Conservation (phyloP, 2,797 vertebrate species). For the Acanthornis magna region DNA sequence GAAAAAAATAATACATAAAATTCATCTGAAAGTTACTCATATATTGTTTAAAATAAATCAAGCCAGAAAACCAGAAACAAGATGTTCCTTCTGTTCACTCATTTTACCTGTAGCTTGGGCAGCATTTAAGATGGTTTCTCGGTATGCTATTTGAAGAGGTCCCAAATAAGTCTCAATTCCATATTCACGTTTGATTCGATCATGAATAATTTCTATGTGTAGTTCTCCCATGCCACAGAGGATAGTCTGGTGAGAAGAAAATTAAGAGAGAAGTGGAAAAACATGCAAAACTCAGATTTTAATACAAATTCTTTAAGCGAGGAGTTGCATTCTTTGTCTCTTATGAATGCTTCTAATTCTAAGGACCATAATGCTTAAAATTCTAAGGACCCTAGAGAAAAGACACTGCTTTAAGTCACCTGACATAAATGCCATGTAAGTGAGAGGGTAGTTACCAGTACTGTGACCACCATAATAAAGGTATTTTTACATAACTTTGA, state of each 20-base stretch:
- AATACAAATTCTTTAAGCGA: neutral
- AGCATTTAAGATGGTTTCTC: constrained; percentile 86
- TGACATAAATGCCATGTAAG: neutral
- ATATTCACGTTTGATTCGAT: constrained; percentile 92
- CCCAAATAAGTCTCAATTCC: constrained; percentile 91
- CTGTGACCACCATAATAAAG: neutral
- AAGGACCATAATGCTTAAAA: neutral
- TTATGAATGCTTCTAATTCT: neutral
- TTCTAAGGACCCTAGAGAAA: neutral
- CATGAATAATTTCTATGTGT: constrained; percentile 96
- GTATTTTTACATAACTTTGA: neutral
- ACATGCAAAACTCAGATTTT: neutral
- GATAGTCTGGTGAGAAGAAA: constrained; percentile 80
- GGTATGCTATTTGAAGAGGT: constrained; percentile 93
- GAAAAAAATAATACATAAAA: neutral
- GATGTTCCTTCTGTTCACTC: neutral
- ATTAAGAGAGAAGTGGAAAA: neutral
- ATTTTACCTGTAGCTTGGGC: constrained; percentile 79
- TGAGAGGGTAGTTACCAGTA: neutral
- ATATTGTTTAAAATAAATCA: neutral
- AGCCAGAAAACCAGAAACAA: neutral
- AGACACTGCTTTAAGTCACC: neutral
- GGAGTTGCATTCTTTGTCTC: neutral
- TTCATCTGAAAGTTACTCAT: neutral
- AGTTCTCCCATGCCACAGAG: constrained; percentile 98